Evolutionary conservation across 2,113 vertebrate species (phyloP).

Genomic region (Megaptera novaeangliae): DNA sequence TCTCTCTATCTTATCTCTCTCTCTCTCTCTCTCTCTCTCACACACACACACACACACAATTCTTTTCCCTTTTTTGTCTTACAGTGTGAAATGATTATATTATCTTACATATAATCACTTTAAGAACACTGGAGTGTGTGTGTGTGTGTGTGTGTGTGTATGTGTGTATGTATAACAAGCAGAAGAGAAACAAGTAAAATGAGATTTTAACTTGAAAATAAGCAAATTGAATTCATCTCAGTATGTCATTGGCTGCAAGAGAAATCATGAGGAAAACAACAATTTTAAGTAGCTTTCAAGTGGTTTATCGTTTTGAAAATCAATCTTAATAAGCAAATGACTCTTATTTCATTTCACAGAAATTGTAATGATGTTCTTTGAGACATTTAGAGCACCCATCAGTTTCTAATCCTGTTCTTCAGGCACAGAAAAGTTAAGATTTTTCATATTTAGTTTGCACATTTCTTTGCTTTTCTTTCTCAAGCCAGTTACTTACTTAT

Average conservation of each 20-base stretch:
- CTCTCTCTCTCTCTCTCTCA: too few species aligned
- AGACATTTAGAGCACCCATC: neutral
- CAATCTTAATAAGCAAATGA: constrained; percentile 12
- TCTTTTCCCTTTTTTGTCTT: neutral
- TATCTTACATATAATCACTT: neutral
- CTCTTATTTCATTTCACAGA: neutral
- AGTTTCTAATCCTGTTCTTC: neutral
- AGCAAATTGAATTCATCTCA: neutral
- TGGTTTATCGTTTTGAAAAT: constrained; percentile 23
- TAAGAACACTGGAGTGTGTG: neutral
- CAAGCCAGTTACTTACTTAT: neutral
- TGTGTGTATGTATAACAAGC: neutral
- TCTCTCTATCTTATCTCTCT: too few species aligned
- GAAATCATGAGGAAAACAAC: constrained; percentile 29
- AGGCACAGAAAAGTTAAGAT: neutral
- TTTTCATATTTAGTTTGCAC: neutral
- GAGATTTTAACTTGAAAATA: neutral
- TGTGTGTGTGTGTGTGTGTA: neutral
- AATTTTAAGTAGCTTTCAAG: constrained; percentile 31
- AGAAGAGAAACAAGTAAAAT: neutral
- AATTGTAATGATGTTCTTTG: neutral
- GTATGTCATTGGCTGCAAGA: neutral
- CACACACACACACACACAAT: neutral
- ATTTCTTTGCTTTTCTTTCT: neutral
- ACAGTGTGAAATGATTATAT: neutral